A percentile compares a stretch with the other conserved stretches of the same genome.
These are phyloP conservation scores for Lasius platythorax DNA, from an alignment of 2,888 invertebrate species.

Conservation along the genomic window DNA sequence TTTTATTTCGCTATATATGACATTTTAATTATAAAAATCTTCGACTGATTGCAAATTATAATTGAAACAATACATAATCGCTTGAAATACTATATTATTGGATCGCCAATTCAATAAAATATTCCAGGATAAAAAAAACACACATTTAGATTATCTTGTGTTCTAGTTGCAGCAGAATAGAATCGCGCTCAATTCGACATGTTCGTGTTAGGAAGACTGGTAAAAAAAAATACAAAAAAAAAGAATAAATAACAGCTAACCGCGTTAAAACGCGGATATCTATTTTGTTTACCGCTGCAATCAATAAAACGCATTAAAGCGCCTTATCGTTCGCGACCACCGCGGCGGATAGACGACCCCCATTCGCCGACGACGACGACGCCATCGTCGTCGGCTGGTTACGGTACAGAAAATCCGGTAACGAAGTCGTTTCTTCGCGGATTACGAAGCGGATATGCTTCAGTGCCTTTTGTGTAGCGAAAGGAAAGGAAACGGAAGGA, in stretches of 20 bases:
- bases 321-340: constrained; percentile 28
- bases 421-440: constrained; percentile 66
- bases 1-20: neutral
- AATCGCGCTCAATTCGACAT: neutral
- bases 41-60: neutral
- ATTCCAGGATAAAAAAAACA: neutral
- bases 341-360: constrained; percentile 13
- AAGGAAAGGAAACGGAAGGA: constrained; percentile 16
- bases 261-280: neutral
- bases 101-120: neutral
- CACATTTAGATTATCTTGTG: neutral
- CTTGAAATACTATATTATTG: neutral
- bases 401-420: constrained; percentile 66
- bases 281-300: constrained; percentile 35
- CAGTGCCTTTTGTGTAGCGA: constrained; percentile 55
- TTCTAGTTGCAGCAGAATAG: neutral
- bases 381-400: constrained; percentile 52
- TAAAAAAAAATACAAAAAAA: neutral
- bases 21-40: neutral
- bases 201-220: neutral
- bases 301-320: constrained; percentile 44
- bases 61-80: neutral
- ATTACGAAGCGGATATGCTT: constrained; percentile 60
- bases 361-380: constrained; percentile 31
- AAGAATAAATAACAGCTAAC: neutral